Evolutionary conservation across 2,888 invertebrate species (phyloP).

Genomic region (Leptinotarsa haldemani): DNA sequence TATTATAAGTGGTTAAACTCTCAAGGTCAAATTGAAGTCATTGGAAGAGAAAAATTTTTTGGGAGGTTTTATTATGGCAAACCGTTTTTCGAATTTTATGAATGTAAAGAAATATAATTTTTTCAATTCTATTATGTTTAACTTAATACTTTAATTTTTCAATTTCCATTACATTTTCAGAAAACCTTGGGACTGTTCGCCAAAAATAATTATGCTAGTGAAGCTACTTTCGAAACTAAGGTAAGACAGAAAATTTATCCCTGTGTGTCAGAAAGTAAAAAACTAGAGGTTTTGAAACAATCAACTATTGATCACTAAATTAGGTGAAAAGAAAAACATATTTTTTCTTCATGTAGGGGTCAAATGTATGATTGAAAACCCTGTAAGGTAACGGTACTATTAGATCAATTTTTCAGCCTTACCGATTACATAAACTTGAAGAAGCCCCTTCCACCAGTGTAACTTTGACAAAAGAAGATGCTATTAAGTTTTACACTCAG

Average conservation of each 20-base stretch:
- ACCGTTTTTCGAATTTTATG: slow-evolving; percentile 48
- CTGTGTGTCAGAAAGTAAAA: not conserved
- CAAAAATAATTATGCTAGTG: slow-evolving; percentile 69
- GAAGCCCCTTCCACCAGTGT: slow-evolving; percentile 82
- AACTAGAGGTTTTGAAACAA: not conserved
- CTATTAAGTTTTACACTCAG: slow-evolving; percentile 80
- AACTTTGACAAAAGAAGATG: slow-evolving; percentile 85
- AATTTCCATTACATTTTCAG: slow-evolving; percentile 52
- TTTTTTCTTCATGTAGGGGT: not conserved
- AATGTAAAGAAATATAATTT: slow-evolving; percentile 48
- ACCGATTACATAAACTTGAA: slow-evolving; percentile 90
- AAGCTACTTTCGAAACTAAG: slow-evolving; percentile 74
- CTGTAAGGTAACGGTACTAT: not conserved
- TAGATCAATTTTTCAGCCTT: slow-evolving; percentile 73
- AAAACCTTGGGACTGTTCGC: slow-evolving; percentile 59
- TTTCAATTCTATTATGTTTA: slow-evolving; percentile 25
- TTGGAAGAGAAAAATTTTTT: slow-evolving; percentile 33
- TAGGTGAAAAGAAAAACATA: not conserved
- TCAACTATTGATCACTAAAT: not conserved
- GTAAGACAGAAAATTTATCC: slow-evolving; percentile 55
- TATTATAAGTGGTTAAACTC: slow-evolving; percentile 18
- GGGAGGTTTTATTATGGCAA: slow-evolving; percentile 48
- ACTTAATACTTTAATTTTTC: not conserved
- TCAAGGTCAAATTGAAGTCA: slow-evolving; percentile 58
- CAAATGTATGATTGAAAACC: not conserved